Evolutionary conservation across 2,797 vertebrate genomes (phyloP).

Genomic region (Anabacerthia variegaticeps): DNA sequence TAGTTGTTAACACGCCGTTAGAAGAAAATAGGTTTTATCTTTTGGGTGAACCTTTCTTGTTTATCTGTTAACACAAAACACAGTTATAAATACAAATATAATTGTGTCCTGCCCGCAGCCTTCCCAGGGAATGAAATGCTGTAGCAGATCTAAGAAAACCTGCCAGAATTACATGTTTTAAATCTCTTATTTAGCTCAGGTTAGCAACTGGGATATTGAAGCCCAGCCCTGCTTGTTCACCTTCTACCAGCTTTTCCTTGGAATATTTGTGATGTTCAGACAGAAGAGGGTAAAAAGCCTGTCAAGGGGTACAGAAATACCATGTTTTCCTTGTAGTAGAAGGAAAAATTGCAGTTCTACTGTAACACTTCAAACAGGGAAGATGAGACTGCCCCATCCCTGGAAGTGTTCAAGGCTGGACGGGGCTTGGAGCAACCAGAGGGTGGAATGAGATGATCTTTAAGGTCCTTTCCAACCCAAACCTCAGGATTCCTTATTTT

Average conservation of each 20-base stretch:
- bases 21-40: not conserved
- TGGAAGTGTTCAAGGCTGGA: fast-evolving
- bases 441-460: not conserved
- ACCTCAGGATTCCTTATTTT: not conserved
- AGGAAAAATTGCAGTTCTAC: not conserved
- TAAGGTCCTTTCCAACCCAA: not conserved
- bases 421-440: not conserved
- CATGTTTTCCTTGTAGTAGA: not conserved
- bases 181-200: not conserved
- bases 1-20: not conserved
- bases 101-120: not conserved
- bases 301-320: not conserved
- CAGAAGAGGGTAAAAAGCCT: not conserved
- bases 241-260: not conserved
- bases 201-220: not conserved
- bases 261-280: not conserved
- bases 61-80: not conserved
- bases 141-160: not conserved
- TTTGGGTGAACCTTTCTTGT: not conserved
- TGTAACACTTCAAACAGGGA: not conserved
- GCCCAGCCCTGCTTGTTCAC: not conserved
- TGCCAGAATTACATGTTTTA: not conserved
- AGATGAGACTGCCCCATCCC: not conserved
- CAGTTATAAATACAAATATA: not conserved
- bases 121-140: not conserved